phyloP scores from a whole-genome alignment of 2,888 invertebrate genomes.

The Mythimna loreyi region DNA sequence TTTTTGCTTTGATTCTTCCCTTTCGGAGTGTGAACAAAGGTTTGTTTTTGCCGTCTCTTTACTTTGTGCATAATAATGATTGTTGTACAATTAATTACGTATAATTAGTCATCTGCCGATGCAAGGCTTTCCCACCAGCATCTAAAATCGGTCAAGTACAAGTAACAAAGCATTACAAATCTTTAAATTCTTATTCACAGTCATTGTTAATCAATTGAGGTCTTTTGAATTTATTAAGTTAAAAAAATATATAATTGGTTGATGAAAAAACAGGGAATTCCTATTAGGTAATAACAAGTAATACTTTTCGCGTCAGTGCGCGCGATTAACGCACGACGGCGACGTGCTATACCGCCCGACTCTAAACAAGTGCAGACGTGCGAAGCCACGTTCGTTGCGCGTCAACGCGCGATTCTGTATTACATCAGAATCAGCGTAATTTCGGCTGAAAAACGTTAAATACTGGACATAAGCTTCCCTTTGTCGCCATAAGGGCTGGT shows the following conservation, averaged over 20 bases:
- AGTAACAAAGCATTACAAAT: constrained; percentile 48
- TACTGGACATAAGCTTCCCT: too few species aligned
- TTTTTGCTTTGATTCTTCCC: neutral
- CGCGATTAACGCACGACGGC: too few species aligned
- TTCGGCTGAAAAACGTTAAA: too few species aligned
- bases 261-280: neutral
- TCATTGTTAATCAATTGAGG: constrained; percentile 39
- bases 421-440: too few species aligned
- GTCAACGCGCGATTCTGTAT: too few species aligned
- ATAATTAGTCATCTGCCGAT: constrained; percentile 25
- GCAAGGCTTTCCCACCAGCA: constrained; percentile 55
- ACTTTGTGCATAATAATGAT: neutral
- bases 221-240: neutral
- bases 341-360: too few species aligned
- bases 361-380: too few species aligned
- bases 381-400: too few species aligned
- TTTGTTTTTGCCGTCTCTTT: neutral
- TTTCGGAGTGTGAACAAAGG: too few species aligned
- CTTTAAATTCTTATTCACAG: constrained; percentile 38
- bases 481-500: too few species aligned
- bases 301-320: neutral
- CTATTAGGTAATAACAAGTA: neutral
- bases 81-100: constrained; percentile 5
- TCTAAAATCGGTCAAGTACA: constrained; percentile 66
- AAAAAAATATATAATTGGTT: neutral